phyloP scores from a whole-genome alignment of 2,888 invertebrate genomes.

The Hypselothyrea guttata region DNA sequence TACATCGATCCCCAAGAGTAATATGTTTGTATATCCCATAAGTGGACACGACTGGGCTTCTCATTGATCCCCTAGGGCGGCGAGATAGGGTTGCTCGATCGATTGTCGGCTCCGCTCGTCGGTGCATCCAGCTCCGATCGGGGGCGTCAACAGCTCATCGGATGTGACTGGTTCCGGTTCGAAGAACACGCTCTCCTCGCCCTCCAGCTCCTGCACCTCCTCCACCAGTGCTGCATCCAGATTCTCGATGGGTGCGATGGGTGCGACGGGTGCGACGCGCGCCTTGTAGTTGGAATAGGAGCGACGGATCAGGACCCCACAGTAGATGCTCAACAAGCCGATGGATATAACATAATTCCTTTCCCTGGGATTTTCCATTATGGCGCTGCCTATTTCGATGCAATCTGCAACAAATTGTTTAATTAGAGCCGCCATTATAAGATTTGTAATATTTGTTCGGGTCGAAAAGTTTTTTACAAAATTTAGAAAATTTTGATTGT shows the following conservation, averaged over 20 bases:
- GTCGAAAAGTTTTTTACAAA: neutral
- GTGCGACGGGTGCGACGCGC: neutral
- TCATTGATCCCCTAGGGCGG: too few relatives aligned
- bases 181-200: neutral
- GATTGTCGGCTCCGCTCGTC: too few relatives aligned
- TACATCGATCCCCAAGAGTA: too few relatives aligned
- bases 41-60: too few relatives aligned
- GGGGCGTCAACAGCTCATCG: conserved; percentile 3
- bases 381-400: conserved; percentile 20
- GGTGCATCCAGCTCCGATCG: conserved; percentile 1
- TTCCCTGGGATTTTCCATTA: conserved; percentile 14
- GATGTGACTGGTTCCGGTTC: conserved; percentile 10
- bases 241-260: neutral
- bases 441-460: neutral
- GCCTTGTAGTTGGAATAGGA: conserved; percentile 17
- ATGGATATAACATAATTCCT: conserved; percentile 22
- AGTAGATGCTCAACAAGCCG: conserved; percentile 32
- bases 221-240: neutral
- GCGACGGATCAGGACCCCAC: conserved; percentile 36
- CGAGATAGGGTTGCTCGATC: neutral
- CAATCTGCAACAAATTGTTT: conserved; percentile 26
- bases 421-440: conserved; percentile 21
- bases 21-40: too few relatives aligned
- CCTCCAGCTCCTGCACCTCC: conserved; percentile 9
- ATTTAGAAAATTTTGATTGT: conserved; percentile 1